phyloP scores from a whole-genome alignment of 1,140 invertebrate genomes.

The Spodoptera frugiperda region DNA sequence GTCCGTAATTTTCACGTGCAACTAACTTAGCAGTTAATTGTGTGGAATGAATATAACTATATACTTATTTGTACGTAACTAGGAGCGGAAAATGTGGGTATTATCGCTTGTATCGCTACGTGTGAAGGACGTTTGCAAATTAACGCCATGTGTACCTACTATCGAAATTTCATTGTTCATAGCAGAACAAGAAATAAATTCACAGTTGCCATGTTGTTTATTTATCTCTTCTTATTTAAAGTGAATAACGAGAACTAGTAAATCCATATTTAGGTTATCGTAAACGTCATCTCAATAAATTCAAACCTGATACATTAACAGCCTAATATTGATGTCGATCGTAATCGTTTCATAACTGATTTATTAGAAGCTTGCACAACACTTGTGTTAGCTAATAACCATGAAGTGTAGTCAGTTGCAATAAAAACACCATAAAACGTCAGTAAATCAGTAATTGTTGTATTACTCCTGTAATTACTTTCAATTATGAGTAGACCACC shows the following conservation, averaged over 20 bases:
- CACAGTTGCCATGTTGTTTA: background rate
- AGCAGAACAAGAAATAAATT: slow-evolving; percentile 13
- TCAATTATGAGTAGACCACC: slow-evolving; percentile 38
- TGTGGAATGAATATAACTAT: slow-evolving; percentile 51
- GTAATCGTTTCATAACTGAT: slow-evolving; percentile 41
- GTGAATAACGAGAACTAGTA: slow-evolving; percentile 11
- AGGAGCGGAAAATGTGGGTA: slow-evolving; percentile 63
- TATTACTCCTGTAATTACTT: slow-evolving; percentile 43
- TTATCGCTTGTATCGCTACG: slow-evolving; percentile 58
- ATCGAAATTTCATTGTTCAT: slow-evolving; percentile 36
- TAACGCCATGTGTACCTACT: slow-evolving; percentile 34
- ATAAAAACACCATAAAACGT: slow-evolving; percentile 42
- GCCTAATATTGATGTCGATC: slow-evolving; percentile 9
- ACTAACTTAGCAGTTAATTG: slow-evolving; percentile 58
- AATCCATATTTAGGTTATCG: slow-evolving; percentile 9
- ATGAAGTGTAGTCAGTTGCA: slow-evolving; percentile 40
- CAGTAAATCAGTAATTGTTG: slow-evolving; percentile 34
- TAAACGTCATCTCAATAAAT: background rate
- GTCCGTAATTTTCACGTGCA: slow-evolving; percentile 67
- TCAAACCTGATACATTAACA: background rate
- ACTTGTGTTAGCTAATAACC: slow-evolving; percentile 29
- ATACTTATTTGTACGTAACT: slow-evolving; percentile 52
- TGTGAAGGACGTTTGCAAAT: slow-evolving; percentile 56
- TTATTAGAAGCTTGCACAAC: slow-evolving; percentile 44
- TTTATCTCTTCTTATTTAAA: background rate